phyloP scores from a whole-genome alignment of 2,113 vertebrate genomes.

The Indri indri region DNA sequence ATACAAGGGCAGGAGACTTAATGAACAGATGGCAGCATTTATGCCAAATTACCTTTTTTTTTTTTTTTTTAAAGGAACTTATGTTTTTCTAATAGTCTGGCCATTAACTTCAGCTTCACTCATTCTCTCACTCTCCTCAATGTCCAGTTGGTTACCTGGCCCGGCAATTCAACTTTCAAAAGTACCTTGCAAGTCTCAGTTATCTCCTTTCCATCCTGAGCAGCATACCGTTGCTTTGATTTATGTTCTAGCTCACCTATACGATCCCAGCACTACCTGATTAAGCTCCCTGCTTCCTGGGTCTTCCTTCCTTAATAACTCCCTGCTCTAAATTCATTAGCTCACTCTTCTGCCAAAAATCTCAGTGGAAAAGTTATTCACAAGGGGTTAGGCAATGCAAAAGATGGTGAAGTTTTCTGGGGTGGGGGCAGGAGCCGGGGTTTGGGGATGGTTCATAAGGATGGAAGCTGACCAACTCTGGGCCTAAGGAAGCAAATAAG shows the following conservation, averaged over 20 bases:
- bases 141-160: neutral
- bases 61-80: neutral
- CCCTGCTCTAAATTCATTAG: neutral
- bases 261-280: neutral
- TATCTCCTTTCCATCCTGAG: neutral
- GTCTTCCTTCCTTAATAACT: neutral
- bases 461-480: neutral
- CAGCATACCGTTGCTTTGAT: neutral
- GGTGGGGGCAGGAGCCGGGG: too few relatives aligned
- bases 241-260: neutral
- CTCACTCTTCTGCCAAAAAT: neutral
- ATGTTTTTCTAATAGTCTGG: neutral
- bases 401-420: neutral
- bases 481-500: neutral
- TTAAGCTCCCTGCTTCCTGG: neutral
- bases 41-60: neutral
- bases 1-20: neutral
- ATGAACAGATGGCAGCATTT: conserved; percentile 17
- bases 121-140: neutral
- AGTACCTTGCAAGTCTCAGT: neutral
- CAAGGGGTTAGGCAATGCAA: neutral
- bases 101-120: neutral
- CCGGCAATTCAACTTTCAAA: neutral
- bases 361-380: neutral
- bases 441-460: too few relatives aligned